Evolutionary conservation across 2,797 vertebrate species (phyloP).

Genomic region (Anolis apletophallus): DNA sequence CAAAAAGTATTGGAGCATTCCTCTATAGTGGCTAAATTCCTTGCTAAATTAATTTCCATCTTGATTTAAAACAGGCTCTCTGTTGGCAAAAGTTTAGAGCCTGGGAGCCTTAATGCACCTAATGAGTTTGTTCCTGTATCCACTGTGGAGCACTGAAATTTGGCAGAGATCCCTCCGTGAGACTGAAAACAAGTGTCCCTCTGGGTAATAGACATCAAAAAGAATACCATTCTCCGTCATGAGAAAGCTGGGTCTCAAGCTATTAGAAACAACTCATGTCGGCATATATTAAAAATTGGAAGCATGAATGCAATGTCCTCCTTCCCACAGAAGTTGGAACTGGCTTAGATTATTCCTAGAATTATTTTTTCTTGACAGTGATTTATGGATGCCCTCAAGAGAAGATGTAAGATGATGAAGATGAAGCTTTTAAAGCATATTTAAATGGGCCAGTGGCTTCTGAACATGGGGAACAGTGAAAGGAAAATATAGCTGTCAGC

Average conservation of each 20-base stretch:
- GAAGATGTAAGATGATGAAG: no score
- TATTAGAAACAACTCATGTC: conserved; percentile 5
- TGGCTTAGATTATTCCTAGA: conserved; percentile 2
- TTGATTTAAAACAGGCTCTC: not conserved
- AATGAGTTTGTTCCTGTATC: not conserved
- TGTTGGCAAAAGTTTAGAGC: not conserved
- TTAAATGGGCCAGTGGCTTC: no score
- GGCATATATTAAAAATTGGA: not conserved
- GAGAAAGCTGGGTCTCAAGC: conserved; percentile 54
- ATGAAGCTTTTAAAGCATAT: no score
- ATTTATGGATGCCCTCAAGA: not conserved
- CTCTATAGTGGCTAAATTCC: not conserved
- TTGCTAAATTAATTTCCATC: not conserved
- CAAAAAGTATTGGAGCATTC: not conserved
- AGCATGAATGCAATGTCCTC: not conserved
- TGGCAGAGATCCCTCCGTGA: not conserved
- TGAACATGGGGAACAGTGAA: no score
- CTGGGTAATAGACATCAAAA: not conserved
- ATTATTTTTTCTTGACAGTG: conserved; percentile 21
- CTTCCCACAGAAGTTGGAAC: conserved; percentile 51
- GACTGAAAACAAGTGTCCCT: not conserved
- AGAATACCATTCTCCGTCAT: not conserved
- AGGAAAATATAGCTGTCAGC: no score
- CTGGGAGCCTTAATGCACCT: not conserved
- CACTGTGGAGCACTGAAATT: not conserved